Base-by-base conservation (phyloP, 2,797 vertebrate genomes). In the Cyprinella venusta region DNA sequence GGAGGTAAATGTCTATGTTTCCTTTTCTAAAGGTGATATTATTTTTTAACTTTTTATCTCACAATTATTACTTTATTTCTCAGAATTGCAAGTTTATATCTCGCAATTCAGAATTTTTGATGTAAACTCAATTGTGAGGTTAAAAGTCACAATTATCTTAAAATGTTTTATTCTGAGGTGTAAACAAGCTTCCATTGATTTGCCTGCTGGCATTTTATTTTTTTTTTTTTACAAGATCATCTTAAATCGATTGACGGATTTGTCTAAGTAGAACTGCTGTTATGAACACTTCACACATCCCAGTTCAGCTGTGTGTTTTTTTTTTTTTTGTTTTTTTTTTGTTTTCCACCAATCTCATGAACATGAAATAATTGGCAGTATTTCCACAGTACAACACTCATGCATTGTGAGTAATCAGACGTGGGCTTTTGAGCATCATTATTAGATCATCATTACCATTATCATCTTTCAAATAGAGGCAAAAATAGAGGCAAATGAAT, bases 1-100 rank as follows among this genome's bases (percentile, higher is more conserved):
- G 84, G 81, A 36, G 90, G 90, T 91, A 87, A 76, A 63, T 1
- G 0, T 50, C n/a, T 19, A 15, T n/a, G 30, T 71, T 38, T 54
- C 15, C 48, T 56, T 54, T 52, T 30, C 8, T 26, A 19, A 50
- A 18, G 1, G 2, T 74, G 68, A 24, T 26, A 8, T 12, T 21
- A 50, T 33, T 36, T 36, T 33, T 36, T 36, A 6, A 45, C 40
- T 0, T 42, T 42, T 12, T 45, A 13, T 13, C 42, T 45, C 42
- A 13, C 42, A 13, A 13, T 13, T 45, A 45, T 45, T 45, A 45
- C 12, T 45, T 45, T 4, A 45, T 45, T 45, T 45, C 30, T 33
- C 30, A 33, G 30, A 33, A 33, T 33, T 33, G 30, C 30, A 33
- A 33, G 3, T 33, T 33, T 33, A 33, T 33, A 33, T 48, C 13